phyloP scores from a whole-genome alignment of 2,888 invertebrate species.

The Lumbricus terrestris region DNA sequence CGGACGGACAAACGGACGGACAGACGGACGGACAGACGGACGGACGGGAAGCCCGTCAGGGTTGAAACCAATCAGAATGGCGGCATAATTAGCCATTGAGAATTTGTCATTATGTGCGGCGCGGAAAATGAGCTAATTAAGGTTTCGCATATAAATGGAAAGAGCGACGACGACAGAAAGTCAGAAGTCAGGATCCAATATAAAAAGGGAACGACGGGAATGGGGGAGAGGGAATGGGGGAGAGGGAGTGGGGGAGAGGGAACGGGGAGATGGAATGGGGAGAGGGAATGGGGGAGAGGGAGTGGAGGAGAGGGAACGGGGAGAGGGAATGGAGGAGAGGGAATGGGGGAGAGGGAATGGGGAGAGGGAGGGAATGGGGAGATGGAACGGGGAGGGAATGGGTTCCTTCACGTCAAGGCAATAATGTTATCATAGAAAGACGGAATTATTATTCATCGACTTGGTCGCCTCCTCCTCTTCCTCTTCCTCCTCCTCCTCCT shows the following conservation, averaged over 20 bases:
- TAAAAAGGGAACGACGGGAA: not conserved
- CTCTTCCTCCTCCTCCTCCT: too few species aligned
- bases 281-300: not conserved
- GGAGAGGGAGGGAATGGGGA: too few species aligned
- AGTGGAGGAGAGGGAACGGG: too few species aligned
- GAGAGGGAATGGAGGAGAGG: too few species aligned
- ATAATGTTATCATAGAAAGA: conserved; percentile 3
- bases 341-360: too few species aligned
- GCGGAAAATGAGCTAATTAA: not conserved
- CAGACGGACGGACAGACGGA: not conserved
- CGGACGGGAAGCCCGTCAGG: too few species aligned
- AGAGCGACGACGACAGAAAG: not conserved
- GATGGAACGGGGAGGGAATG: not conserved
- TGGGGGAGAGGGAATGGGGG: too few species aligned
- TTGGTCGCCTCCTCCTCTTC: too few species aligned
- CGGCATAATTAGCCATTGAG: not conserved
- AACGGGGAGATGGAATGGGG: not conserved
- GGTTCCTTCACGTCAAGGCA: not conserved
- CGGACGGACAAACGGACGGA: not conserved
- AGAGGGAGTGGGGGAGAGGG: too few species aligned
- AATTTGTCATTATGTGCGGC: not conserved
- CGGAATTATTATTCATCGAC: not conserved
- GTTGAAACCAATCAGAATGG: not conserved
- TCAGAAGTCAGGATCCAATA: not conserved
- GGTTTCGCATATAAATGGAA: conserved; percentile 3